These are phyloP conservation scores for Bucco capensis DNA, from an alignment of 2,113 vertebrate species.

Conservation along the genomic window DNA sequence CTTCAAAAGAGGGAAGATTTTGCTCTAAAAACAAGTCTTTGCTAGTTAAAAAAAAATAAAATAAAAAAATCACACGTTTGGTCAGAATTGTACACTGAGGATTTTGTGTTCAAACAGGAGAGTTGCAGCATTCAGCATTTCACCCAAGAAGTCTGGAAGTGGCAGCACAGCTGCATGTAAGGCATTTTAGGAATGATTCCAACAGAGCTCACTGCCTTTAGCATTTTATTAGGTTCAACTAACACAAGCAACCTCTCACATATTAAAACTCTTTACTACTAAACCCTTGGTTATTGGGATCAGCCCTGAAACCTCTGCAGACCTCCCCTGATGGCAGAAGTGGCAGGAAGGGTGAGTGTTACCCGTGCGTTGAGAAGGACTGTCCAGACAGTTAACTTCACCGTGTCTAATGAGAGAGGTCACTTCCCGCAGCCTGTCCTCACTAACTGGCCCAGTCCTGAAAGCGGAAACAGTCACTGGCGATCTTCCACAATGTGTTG, in stretches of 20 bases:
- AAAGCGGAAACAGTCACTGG: constrained; percentile 96
- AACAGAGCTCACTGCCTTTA: not conserved
- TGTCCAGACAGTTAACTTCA: not conserved
- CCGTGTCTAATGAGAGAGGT: not conserved
- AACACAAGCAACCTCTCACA: constrained; percentile 24
- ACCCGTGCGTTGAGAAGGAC: not conserved
- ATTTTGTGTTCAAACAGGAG: not conserved
- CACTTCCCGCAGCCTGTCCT: not conserved
- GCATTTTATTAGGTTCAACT: not conserved
- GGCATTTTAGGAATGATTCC: constrained; percentile 49
- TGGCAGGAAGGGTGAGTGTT: not conserved
- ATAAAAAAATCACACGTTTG: not conserved
- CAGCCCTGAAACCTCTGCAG: not conserved
- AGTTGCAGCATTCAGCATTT: not conserved
- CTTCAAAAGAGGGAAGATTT: not conserved
- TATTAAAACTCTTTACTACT: not conserved
- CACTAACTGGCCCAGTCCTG: constrained; percentile 89
- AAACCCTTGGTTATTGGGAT: not conserved
- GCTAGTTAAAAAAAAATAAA: not conserved
- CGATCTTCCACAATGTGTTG: constrained; percentile 96
- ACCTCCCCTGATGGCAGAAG: not conserved
- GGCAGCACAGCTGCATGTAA: constrained; percentile 27
- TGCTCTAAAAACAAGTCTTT: not conserved
- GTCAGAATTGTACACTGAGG: not conserved
- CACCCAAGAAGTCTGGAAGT: not conserved